Base-by-base conservation (phyloP, 2,888 invertebrate genomes). In the Rhorus exstirpatorius region DNA sequence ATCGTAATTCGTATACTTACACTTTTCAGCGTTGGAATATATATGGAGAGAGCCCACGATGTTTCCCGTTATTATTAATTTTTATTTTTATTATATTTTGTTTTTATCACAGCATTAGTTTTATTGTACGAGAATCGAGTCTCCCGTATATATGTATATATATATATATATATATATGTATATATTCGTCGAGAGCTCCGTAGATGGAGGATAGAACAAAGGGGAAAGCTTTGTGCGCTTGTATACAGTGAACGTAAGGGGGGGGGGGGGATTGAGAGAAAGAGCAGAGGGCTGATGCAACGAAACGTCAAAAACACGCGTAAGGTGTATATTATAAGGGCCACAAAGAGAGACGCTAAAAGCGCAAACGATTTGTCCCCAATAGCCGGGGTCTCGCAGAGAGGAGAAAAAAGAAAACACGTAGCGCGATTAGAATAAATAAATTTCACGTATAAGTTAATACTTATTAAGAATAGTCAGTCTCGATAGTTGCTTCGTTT, bases 241-340 rank as follows among this genome's bases (percentile, higher is more conserved):
- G 74, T 41, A 21, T 14, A 41, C 19, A 41, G 14, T 19, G 26
- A 58, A 55, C 81, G 26, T 26, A 55, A 44, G 58, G 19, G 44
- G 21, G 44, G 58, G 41, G 10, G 31, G 46, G 61, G 21, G 24
- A 19, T n/a, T n/a, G n/a, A n/a, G n/a, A n/a, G n/a, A n/a, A n/a
- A n/a, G n/a, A 60, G 60, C 6, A 19, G 51, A 35, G n/a, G 84
- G 87, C 86, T 89, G 89, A 88, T 84, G 89, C 89, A 89, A 89
- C 85, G 83, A 87, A 83, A 82, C 87, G 88, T 87, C 87, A 87
- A 87, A 88, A 83, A 85, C 79, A 60, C 68, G 46, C 68, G 63
- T 65, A 70, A n/a, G 17, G n/a, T n/a, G n/a, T n/a, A n/a, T n/a
- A n/a, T n/a, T n/a, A n/a, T n/a, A 19, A 2, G 7, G 51, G 8